phyloP scores from a whole-genome alignment of 1,140 invertebrate genomes.

The Bicyclus anynana region DNA sequence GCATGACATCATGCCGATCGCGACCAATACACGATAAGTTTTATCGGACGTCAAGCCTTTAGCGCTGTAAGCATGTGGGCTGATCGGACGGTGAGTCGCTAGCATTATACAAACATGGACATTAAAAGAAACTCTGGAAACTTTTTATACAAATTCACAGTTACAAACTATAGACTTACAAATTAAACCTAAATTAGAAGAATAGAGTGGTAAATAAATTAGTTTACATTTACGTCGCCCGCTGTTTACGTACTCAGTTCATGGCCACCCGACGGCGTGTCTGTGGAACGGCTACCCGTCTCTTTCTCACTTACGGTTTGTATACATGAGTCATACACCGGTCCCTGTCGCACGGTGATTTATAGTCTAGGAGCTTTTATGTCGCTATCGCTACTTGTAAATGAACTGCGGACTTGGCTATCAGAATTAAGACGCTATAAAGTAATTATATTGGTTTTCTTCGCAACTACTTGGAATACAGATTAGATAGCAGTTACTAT shows the following conservation, averaged over 20 bases:
- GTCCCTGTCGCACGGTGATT: conserved; percentile 47
- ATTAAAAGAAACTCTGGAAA: neutral
- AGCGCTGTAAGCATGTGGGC: too few relatives aligned
- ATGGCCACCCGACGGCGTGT: conserved; percentile 25
- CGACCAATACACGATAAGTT: too few relatives aligned
- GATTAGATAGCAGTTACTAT: neutral
- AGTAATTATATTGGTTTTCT: conserved; percentile 48
- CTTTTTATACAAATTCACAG: neutral
- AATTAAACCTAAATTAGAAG: conserved; percentile 24
- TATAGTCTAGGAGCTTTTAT: conserved; percentile 46
- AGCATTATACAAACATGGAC: too few relatives aligned
- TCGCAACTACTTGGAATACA: conserved; percentile 3
- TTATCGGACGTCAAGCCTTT: too few relatives aligned
- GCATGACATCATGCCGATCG: too few relatives aligned
- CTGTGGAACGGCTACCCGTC: conserved; percentile 24
- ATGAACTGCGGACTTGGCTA: conserved; percentile 37
- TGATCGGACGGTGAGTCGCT: too few relatives aligned
- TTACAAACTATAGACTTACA: conserved; percentile 3
- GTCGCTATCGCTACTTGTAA: conserved; percentile 48
- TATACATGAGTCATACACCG: conserved; percentile 5
- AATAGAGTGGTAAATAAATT: conserved; percentile 32
- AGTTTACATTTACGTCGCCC: conserved; percentile 29
- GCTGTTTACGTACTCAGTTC: conserved; percentile 39
- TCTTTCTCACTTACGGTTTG: conserved; percentile 18
- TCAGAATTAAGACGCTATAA: conserved; percentile 52